A percentile compares a stretch with the other conserved stretches of the same genome.
Evolutionary conservation across 2,113 vertebrate species (phyloP).

Genomic region (Crocuta crocuta): DNA sequence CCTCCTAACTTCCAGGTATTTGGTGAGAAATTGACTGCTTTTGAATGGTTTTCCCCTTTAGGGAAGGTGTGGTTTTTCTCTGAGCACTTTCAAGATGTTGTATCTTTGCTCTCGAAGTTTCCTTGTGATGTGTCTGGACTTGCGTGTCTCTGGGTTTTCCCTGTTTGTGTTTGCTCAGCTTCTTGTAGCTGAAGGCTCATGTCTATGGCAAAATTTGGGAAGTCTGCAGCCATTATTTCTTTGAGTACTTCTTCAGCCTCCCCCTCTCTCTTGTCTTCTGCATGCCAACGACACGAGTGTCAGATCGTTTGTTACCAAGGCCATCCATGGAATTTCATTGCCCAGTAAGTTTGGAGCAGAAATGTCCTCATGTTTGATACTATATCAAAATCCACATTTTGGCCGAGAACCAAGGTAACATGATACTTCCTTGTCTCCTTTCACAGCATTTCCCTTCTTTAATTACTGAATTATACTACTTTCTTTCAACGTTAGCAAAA

Average conservation of each 20-base stretch:
- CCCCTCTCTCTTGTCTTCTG: background rate
- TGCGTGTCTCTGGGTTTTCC: background rate
- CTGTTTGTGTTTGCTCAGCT: background rate
- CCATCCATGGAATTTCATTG: background rate
- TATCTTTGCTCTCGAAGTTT: background rate
- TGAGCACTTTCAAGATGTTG: background rate
- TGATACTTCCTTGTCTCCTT: background rate
- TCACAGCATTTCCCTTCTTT: background rate
- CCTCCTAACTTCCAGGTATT: background rate
- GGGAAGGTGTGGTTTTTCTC: background rate
- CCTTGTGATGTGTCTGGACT: background rate
- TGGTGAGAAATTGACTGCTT: background rate
- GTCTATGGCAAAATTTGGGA: background rate
- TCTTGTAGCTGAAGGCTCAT: background rate
- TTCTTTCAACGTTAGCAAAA: background rate
- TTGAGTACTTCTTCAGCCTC: background rate
- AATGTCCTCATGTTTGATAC: background rate
- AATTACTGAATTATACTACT: background rate
- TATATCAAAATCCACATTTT: background rate
- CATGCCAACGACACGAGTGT: background rate
- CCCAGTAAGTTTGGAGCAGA: background rate
- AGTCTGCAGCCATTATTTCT: background rate
- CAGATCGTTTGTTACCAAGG: background rate
- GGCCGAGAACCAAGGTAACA: background rate
- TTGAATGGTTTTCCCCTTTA: background rate